A percentile compares a stretch with the other conserved stretches of the same genome.
Evolutionary conservation across 2,888 invertebrate species (phyloP).

Genomic region (Lumbricus terrestris): DNA sequence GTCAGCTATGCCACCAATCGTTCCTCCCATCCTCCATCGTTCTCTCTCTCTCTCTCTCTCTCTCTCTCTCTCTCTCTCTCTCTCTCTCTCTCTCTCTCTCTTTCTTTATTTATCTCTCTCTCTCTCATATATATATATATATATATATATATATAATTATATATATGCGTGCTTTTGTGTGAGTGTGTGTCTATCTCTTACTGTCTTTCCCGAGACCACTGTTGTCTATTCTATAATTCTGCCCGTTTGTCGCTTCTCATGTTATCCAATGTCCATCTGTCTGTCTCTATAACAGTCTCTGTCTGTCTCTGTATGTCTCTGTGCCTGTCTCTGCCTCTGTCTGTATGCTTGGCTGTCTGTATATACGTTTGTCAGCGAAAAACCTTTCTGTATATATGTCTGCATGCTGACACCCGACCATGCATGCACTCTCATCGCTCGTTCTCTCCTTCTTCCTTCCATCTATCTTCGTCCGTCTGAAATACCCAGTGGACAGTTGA

Average conservation of each 20-base stretch:
- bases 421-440: too few species aligned
- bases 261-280: neutral
- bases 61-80: neutral
- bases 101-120: too few species aligned
- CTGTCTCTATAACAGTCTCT: neutral
- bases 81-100: too few species aligned
- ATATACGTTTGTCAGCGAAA: too few species aligned
- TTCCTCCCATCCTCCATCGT: neutral
- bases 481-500: neutral
- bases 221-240: too few species aligned
- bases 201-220: too few species aligned
- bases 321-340: neutral
- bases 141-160: too few species aligned
- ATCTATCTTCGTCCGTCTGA: neutral
- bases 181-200: too few species aligned
- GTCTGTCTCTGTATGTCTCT: neutral
- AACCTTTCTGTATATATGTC: neutral
- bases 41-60: neutral
- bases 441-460: neutral
- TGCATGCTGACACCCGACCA: neutral
- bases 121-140: too few species aligned
- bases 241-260: too few species aligned
- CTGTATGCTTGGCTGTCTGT: neutral
- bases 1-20: neutral
- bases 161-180: too few species aligned